phyloP scores from a whole-genome alignment of 1,140 invertebrate genomes.

The Lordiphosa collinella region DNA sequence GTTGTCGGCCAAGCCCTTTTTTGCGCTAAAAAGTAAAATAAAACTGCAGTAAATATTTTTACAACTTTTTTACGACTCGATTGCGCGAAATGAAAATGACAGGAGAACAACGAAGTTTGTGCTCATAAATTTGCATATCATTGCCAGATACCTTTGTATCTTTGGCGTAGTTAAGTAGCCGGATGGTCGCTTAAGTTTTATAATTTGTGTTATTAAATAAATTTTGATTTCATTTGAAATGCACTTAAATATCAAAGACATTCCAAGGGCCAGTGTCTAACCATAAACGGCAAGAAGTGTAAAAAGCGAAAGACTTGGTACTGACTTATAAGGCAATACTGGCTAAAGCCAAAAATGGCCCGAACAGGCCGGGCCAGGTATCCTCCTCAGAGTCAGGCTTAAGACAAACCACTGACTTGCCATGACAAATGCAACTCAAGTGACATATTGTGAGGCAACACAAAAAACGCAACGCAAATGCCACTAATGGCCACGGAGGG shows the following conservation, averaged over 20 bases:
- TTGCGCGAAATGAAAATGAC: constrained; percentile 23
- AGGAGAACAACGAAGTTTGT: constrained; percentile 6
- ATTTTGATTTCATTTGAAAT: constrained; percentile 13
- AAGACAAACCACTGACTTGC: constrained; percentile 35
- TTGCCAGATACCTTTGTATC: constrained; percentile 43
- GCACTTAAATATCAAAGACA: constrained; percentile 9
- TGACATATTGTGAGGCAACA: constrained; percentile 68
- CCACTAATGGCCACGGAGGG: constrained; percentile 50
- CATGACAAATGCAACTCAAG: constrained; percentile 77
- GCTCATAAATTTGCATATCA: constrained; percentile 58
- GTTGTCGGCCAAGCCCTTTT: constrained; percentile 44
- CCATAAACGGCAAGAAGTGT: constrained; percentile 53
- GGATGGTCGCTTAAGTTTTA: not conserved
- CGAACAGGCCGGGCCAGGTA: constrained; percentile 21
- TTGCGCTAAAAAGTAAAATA: constrained; percentile 13
- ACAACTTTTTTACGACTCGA: constrained; percentile 43
- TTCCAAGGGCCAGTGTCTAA: constrained; percentile 47
- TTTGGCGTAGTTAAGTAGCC: constrained; percentile 29
- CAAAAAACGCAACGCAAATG: constrained; percentile 41
- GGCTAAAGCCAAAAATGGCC: constrained; percentile 66
- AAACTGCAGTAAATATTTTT: constrained; percentile 45
- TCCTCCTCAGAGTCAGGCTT: constrained; percentile 38
- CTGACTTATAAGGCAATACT: constrained; percentile 56
- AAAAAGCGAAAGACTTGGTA: constrained; percentile 50
- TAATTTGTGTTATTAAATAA: not conserved